A percentile compares a stretch with the other conserved stretches of the same genome.
Conservation (phyloP, 2,797 vertebrate genomes). For the Gymnocypris eckloni region DNA sequence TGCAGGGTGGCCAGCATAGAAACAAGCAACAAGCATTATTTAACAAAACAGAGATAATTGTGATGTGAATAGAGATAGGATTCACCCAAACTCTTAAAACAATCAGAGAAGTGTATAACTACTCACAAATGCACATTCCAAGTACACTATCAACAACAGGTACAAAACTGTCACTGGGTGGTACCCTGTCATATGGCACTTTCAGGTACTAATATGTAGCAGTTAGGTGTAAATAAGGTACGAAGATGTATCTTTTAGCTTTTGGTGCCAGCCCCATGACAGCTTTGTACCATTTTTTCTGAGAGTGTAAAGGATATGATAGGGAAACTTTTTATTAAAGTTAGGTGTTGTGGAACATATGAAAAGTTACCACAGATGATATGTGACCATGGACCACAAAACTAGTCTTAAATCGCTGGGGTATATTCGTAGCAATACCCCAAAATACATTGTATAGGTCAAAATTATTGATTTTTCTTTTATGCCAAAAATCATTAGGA, state of each 20-base stretch:
- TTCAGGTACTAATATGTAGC: neutral
- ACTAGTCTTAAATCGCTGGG: too few species aligned
- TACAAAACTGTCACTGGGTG: neutral
- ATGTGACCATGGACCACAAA: too few species aligned
- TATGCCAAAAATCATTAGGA: too few species aligned
- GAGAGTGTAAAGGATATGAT: neutral
- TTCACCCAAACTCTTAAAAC: neutral
- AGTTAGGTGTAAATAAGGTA: neutral
- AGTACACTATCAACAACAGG: neutral
- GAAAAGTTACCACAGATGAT: neutral
- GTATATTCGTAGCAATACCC: too few species aligned
- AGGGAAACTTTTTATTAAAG: neutral
- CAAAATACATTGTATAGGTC: too few species aligned
- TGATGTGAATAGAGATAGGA: neutral
- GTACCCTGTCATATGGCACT: neutral
- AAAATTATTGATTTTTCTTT: too few species aligned
- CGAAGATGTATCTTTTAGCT: neutral
- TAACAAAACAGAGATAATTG: constrained; percentile 43
- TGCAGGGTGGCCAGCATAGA: constrained; percentile 89
- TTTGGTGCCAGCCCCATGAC: neutral
- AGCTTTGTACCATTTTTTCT: neutral
- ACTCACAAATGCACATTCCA: neutral
- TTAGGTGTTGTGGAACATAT: neutral
- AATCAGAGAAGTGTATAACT: neutral
- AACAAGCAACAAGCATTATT: constrained; percentile 84